These are phyloP conservation scores for Gallinago media DNA, from an alignment of 2,113 vertebrate species.

Conservation along the genomic window DNA sequence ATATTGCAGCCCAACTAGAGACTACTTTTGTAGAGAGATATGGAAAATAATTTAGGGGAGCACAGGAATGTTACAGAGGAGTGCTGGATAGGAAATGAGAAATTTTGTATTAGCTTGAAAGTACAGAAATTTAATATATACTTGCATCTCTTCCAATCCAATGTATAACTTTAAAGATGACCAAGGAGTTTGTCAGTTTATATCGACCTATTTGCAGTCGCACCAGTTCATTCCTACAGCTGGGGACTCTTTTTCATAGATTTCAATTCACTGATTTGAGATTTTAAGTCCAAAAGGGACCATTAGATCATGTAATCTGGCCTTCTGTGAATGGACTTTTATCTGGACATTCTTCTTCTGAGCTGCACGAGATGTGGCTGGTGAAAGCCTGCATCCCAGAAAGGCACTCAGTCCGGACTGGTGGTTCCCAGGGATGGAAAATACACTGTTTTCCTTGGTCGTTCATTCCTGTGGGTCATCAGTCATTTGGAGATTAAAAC, in stretches of 20 bases:
- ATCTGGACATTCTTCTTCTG: not conserved
- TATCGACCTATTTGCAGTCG: not conserved
- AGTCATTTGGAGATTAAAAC: not conserved
- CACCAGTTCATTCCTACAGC: not conserved
- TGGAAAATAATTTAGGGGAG: not conserved
- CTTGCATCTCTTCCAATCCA: not conserved
- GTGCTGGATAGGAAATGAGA: not conserved
- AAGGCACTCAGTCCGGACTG: not conserved
- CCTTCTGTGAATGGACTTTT: not conserved
- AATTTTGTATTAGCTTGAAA: not conserved
- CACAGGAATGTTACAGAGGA: not conserved
- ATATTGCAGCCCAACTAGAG: accelerated
- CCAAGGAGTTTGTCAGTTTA: not conserved
- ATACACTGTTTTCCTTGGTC: not conserved
- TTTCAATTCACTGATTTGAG: not conserved
- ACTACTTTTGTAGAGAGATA: not conserved
- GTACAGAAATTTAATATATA: not conserved
- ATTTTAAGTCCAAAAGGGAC: conserved; percentile 12
- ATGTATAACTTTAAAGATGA: not conserved
- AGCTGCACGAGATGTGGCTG: not conserved
- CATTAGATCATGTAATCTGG: not conserved
- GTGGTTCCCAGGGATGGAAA: not conserved
- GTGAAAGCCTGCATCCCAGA: not conserved
- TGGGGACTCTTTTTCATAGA: not conserved
- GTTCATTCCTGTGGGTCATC: not conserved